Base-by-base conservation (phyloP, 1,140 invertebrate genomes). In the Bombus vancouverensis region DNA sequence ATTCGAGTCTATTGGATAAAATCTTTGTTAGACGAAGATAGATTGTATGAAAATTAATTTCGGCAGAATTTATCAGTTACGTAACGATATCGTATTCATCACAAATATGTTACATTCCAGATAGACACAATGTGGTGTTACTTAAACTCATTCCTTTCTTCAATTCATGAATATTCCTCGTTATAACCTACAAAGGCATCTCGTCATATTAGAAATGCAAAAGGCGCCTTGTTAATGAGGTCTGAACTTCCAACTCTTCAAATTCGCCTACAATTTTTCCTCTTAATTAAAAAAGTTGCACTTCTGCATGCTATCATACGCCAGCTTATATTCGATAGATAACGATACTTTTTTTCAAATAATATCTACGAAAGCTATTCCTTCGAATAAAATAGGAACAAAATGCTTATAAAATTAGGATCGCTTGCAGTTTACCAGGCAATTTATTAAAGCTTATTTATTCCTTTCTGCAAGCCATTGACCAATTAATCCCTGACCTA, bases 121-220 rank as follows among this genome's bases (percentile, higher is more conserved):
- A 75, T 37, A 12, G 13, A 53, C 18, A 44, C 18, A 34, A 15
- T 2, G 57, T n/a, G n/a, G 75, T 28, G 28, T 77, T 62, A 42
- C 37, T 77, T 62, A n/a, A 77, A 62, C 53, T 62, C 59, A 57
- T 42, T 59, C 28, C 75, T n/a, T 59, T 62, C 62, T 37, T 62
- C 75, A 42, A 65, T 77, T 77, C 75, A 77, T 77, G 75, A 77
- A 77, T 77, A 77, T 77, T 77, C 57, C 57, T 77, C 75, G 75
- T 77, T 77, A 77, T 62, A n/a, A 32, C 57, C 37, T 62, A 77
- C 25, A 62, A 77, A 62, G 53, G 75, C 44, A 8, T 32, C 57
- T 62, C 75, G 10, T 77, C 75, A 4, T 77, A 42, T 77, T 57
- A 62, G 57, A 39, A 39, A 77, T 62, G 57, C 74, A 77, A 77